phyloP scores from a whole-genome alignment of 2,888 invertebrate genomes.

The Liopterus haemorrhoidalis region DNA sequence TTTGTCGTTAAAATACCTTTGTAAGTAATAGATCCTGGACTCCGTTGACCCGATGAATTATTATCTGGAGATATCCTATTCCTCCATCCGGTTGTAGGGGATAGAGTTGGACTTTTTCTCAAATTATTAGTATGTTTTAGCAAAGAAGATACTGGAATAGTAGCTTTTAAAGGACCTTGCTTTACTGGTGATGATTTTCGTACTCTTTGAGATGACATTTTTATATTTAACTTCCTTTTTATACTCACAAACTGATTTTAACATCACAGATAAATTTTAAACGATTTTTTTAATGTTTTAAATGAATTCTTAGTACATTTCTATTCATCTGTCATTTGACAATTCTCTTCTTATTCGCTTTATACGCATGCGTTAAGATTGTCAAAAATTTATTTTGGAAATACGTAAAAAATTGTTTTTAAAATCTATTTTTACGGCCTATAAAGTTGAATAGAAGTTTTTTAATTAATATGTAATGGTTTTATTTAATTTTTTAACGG shows the following conservation, averaged over 20 bases:
- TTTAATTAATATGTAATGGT: too few species aligned
- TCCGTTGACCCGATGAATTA: slow-evolving; percentile 63
- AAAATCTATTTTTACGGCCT: too few species aligned
- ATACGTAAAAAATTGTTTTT: too few species aligned
- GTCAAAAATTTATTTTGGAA: too few species aligned
- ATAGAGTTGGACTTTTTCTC: slow-evolving; percentile 57
- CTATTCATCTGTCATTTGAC: slow-evolving; percentile 24
- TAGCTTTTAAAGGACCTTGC: slow-evolving; percentile 69
- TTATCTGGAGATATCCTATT: slow-evolving; percentile 63
- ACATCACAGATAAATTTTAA: slow-evolving; percentile 22
- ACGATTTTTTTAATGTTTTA: too few species aligned
- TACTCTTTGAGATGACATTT: slow-evolving; percentile 44
- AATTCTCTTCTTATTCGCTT: slow-evolving; percentile 24
- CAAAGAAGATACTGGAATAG: slow-evolving; percentile 68
- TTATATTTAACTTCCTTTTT: too few species aligned
- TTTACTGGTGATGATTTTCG: slow-evolving; percentile 62
- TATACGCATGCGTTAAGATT: too few species aligned
- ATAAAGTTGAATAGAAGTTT: too few species aligned
- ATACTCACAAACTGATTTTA: slow-evolving; percentile 9
- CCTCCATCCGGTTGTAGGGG: slow-evolving; percentile 63
- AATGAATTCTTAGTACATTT: slow-evolving; percentile 18
- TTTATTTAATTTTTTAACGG: too few species aligned
- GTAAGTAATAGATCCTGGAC: slow-evolving; percentile 66
- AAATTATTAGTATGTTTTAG: slow-evolving; percentile 55
- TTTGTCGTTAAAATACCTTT: slow-evolving; percentile 52